phyloP scores from a whole-genome alignment of 2,888 invertebrate genomes.

The Lasioglossum zephyrum region DNA sequence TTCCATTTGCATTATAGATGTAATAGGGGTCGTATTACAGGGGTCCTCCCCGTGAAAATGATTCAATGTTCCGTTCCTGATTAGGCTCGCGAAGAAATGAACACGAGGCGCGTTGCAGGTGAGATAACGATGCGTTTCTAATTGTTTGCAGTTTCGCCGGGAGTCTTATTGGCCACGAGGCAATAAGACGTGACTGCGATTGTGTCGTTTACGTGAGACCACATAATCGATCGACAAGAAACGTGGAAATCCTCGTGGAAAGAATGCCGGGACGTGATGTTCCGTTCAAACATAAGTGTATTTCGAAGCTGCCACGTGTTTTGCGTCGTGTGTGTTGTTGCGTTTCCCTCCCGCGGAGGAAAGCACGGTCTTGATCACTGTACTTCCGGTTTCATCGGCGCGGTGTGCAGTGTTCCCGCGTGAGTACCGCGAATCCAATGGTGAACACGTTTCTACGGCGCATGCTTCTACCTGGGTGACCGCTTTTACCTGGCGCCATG shows the following conservation, averaged over 20 bases:
- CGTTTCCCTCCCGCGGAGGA: background rate
- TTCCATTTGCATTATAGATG: background rate
- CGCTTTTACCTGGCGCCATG: background rate
- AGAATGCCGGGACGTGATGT: background rate
- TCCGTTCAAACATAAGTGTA: background rate
- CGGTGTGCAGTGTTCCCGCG: background rate
- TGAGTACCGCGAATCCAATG: background rate
- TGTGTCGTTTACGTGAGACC: background rate
- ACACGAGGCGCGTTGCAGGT: background rate
- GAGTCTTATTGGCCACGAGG: background rate
- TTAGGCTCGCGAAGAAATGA: background rate
- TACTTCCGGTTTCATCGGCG: background rate
- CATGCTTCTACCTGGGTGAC: background rate
- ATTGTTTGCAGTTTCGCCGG: background rate
- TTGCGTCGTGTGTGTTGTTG: background rate
- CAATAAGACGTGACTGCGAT: background rate
- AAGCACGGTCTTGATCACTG: background rate
- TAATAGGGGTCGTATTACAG: too few relatives aligned
- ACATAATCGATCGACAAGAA: background rate
- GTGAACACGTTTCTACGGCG: background rate
- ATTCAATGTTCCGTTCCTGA: background rate
- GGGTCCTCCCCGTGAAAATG: background rate
- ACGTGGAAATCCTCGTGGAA: background rate
- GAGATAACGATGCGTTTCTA: background rate
- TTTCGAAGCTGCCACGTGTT: background rate